Evolutionary conservation across 2,113 vertebrate genomes (phyloP).

Genomic region (Mugil cephalus): DNA sequence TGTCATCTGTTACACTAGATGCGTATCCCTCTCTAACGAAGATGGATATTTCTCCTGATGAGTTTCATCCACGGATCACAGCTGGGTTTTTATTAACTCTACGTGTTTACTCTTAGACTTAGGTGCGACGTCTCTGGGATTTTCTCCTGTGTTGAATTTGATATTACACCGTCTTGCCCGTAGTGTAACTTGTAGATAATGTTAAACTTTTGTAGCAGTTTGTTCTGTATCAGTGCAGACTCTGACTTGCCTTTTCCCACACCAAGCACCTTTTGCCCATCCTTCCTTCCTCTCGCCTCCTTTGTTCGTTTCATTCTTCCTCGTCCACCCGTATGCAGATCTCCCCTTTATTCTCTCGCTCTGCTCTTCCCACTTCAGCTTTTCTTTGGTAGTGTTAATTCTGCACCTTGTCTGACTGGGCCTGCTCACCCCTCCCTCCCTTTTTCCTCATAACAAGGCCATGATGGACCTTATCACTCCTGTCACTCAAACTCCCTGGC

Average conservation of each 20-base stretch:
- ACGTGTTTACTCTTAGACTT: conserved; percentile 22
- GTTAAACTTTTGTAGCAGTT: neutral
- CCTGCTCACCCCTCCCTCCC: conserved; percentile 24
- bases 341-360: conserved; percentile 17
- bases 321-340: conserved; percentile 10
- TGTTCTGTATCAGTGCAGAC: conserved; percentile 22
- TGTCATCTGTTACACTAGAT: conserved; percentile 29
- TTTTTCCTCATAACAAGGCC: conserved; percentile 55
- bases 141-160: conserved; percentile 22
- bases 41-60: conserved; percentile 50
- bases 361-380: conserved; percentile 15
- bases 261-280: conserved; percentile 17
- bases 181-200: neutral
- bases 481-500: conserved; percentile 64
- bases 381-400: conserved; percentile 61
- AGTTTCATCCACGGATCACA: conserved; percentile 30
- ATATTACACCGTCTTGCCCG: neutral
- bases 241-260: neutral
- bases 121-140: neutral
- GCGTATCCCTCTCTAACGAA: conserved; percentile 1
- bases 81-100: conserved; percentile 12
- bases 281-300: conserved; percentile 9
- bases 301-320: conserved; percentile 15
- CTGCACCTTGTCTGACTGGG: conserved; percentile 49
- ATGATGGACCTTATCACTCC: conserved; percentile 72